Base-by-base conservation (phyloP, 2,888 invertebrate species). In the Tetropium fuscum region DNA sequence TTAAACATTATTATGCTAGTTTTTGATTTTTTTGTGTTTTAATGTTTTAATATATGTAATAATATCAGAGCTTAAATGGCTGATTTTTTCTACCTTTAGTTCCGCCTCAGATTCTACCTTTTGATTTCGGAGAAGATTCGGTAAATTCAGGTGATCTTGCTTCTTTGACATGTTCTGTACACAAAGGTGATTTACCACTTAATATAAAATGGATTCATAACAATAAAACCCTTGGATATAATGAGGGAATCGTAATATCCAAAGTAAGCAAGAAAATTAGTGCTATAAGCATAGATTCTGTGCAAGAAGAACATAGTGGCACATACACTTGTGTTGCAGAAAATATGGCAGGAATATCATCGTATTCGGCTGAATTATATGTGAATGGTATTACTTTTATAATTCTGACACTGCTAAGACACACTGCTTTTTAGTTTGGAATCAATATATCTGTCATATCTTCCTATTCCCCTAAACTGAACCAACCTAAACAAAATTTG, bases 191-290 rank as follows among this genome's bases (percentile, higher is more conserved):
- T 81, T 48, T 70, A 82, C 92, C 92, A 45, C 84, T 94, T 59
- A 86, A 85, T 66, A 88, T 94, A 58, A 85, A 84, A 47, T 94
- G 94, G 94, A 87, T 86, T 74, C 89, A 91, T 79, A 90, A 93
- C 79, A 84, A 87, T 69, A 79, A 38, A 38, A 80, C 61, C 13
- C 72, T 85, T 10, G 84, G 84, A 68, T 78, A 73, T 67, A 84
- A 83, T 68, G 84, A 83, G 66, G 83, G 82, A 49, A 82, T 89
- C 38, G 81, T 85, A n/a, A 81, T 85, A 53, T 83, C 85, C 15
- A 84, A 84, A 47, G 86, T 85, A 63, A 87, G 86, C 60, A 87
- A 86, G 73, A 86, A 88, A 80, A 85, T 88, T 36, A 88, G 87
- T 72, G 84, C 87, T 15, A 83, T 87, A 78, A 88, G 84, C 78